These are phyloP conservation scores for Phalera bucephala DNA, from an alignment of 2,888 invertebrate species.

Conservation along the genomic window DNA sequence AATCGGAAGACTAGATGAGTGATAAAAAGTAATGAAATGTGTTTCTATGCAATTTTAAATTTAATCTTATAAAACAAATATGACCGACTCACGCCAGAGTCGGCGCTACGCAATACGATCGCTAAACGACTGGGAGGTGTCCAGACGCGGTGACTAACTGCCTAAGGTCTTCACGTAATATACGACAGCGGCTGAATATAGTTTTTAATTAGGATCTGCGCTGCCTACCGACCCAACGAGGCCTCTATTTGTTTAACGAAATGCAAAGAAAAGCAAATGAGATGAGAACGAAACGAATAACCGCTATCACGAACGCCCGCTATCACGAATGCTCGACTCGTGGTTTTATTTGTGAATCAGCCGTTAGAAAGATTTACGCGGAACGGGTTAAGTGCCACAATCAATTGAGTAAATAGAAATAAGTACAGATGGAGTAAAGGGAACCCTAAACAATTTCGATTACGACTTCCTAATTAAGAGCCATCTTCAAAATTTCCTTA, in stretches of 20 bases:
- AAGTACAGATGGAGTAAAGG: slow-evolving; percentile 44
- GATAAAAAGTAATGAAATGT: no score
- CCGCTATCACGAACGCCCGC: slow-evolving; percentile 58
- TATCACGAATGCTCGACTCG: slow-evolving; percentile 53
- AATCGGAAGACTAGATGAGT: no score
- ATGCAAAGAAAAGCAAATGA: slow-evolving; percentile 55
- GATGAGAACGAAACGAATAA: slow-evolving; percentile 62
- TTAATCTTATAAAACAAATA: slow-evolving; percentile 35
- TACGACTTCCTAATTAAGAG: slow-evolving; percentile 31
- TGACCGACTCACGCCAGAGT: slow-evolving; percentile 15
- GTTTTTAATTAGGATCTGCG: slow-evolving; percentile 78
- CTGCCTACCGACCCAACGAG: slow-evolving; percentile 62
- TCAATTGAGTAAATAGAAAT: slow-evolving; percentile 62
- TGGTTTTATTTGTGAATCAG: slow-evolving; percentile 64
- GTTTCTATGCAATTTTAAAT: background rate
- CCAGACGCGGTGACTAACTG: slow-evolving; percentile 60
- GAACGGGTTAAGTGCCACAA: slow-evolving; percentile 58
- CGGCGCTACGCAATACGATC: slow-evolving; percentile 33
- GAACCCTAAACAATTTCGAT: slow-evolving; percentile 39
- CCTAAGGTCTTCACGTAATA: slow-evolving; percentile 65
- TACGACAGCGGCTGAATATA: slow-evolving; percentile 66
- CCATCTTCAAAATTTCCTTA: slow-evolving; percentile 12
- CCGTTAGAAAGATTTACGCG: slow-evolving; percentile 69
- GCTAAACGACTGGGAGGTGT: slow-evolving; percentile 67
- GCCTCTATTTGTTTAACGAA: slow-evolving; percentile 74